Conservation (phyloP, 2,888 invertebrate genomes). For the Drosophila cognata region DNA sequence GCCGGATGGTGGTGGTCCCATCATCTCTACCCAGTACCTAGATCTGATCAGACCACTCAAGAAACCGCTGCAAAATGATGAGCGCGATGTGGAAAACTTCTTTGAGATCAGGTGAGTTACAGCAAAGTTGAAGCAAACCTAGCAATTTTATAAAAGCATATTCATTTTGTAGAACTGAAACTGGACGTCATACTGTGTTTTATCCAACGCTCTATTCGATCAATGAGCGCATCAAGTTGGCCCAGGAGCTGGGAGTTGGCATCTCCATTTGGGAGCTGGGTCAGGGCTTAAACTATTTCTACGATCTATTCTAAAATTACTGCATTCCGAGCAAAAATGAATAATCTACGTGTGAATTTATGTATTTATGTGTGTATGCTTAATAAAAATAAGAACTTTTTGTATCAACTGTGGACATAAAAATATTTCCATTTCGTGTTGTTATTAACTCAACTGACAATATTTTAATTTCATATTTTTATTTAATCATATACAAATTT, state of each 20-base stretch:
- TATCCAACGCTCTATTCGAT: constrained; percentile 96
- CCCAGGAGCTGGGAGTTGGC: constrained; percentile 92
- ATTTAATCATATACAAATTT: neutral
- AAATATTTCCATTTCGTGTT: neutral
- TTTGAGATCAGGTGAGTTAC: constrained; percentile 91
- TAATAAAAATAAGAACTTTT: constrained; percentile 7
- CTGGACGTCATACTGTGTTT: constrained; percentile 91
- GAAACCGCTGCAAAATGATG: constrained; percentile 91
- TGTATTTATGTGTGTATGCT: neutral
- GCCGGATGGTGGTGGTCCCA: constrained; percentile 92
- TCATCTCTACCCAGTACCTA: constrained; percentile 92
- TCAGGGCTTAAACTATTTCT: constrained; percentile 97
- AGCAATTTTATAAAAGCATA: neutral
- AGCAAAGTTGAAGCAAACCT: constrained; percentile 10
- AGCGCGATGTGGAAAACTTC: constrained; percentile 92
- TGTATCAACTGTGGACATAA: neutral
- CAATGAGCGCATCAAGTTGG: constrained; percentile 91
- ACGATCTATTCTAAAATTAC: constrained; percentile 90
- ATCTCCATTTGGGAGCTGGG: constrained; percentile 98
- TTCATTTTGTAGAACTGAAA: constrained; percentile 86
- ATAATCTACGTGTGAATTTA: constrained; percentile 5
- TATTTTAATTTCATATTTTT: neutral
- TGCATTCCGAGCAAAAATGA: constrained; percentile 26
- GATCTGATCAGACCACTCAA: constrained; percentile 90
- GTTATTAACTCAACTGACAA: neutral